These are phyloP conservation scores for Mesocricetus auratus DNA, from an alignment of 2,113 vertebrate genomes.

Conservation along the genomic window DNA sequence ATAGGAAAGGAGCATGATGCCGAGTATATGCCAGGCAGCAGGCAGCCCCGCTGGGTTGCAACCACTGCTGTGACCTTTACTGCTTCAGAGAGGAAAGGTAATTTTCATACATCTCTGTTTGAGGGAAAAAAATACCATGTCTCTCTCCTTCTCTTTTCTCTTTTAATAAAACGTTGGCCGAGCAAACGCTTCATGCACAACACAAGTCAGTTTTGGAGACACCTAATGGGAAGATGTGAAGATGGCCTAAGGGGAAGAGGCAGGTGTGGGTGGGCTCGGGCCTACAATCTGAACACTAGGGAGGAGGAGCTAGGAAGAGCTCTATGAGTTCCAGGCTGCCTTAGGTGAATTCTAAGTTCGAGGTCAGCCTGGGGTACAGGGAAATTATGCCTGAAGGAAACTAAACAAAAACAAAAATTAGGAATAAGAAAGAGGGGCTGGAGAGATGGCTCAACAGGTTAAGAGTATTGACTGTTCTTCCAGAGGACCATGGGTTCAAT, in stretches of 20 bases:
- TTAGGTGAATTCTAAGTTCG: neutral
- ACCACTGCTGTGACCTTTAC: slow-evolving; percentile 87
- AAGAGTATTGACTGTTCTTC: neutral
- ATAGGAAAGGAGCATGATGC: slow-evolving; percentile 86
- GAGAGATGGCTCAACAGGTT: neutral
- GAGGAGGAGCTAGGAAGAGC: neutral
- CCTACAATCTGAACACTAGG: too few species aligned
- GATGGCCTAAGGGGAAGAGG: neutral
- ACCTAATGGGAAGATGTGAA: neutral
- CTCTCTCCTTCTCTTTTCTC: slow-evolving; percentile 29
- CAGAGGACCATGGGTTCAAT: neutral
- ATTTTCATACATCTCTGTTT: slow-evolving; percentile 83
- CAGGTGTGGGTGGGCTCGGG: neutral
- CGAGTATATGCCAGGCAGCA: slow-evolving; percentile 84
- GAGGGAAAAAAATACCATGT: slow-evolving; percentile 69
- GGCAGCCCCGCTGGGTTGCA: slow-evolving; percentile 82
- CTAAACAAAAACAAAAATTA: neutral
- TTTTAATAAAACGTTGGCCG: slow-evolving; percentile 54
- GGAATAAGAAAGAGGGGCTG: neutral
- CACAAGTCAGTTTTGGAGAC: neutral
- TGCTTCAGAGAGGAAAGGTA: slow-evolving; percentile 80
- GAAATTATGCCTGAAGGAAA: neutral
- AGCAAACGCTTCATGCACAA: neutral
- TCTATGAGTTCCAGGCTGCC: neutral
- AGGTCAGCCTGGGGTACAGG: too few species aligned